Conservation (phyloP, 2,888 invertebrate species). For the Tenthredo scrophulariae region DNA sequence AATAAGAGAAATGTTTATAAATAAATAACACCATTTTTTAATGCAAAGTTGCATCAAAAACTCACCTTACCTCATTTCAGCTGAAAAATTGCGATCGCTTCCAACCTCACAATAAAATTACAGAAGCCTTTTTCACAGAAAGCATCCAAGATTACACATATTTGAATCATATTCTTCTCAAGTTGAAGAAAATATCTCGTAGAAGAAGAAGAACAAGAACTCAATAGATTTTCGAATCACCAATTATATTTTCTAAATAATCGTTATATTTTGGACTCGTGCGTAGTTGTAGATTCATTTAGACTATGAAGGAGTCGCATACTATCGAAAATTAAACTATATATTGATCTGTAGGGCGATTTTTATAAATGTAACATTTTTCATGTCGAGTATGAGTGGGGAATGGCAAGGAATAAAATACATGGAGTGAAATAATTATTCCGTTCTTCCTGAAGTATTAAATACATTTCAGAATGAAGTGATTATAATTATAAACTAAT, state of each 20-base stretch:
- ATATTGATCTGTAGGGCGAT: neutral
- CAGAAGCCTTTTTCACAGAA: neutral
- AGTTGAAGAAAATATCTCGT: neutral
- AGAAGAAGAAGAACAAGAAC: neutral
- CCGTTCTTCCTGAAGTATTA: neutral
- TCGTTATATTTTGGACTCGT: neutral
- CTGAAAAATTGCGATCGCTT: neutral
- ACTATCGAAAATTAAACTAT: neutral
- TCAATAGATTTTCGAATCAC: neutral
- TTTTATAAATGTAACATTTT: neutral
- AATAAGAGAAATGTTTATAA: conserved; percentile 13
- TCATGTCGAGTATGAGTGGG: neutral
- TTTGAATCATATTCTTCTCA: neutral
- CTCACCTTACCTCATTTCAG: neutral
- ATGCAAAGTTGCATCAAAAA: neutral
- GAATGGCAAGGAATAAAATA: neutral
- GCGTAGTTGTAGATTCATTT: neutral
- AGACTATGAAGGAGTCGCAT: neutral
- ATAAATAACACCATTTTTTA: conserved; percentile 58
- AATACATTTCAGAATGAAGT: neutral
- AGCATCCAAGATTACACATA: neutral
- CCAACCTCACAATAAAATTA: neutral
- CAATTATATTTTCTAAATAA: neutral
- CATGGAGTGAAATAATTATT: neutral
- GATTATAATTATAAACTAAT: neutral